Percentiles rank a stretch among this genome's conserved stretches.
These are phyloP conservation scores for Pemphigus obesinymphae DNA, from an alignment of 1,140 invertebrate species.

Conservation along the genomic window DNA sequence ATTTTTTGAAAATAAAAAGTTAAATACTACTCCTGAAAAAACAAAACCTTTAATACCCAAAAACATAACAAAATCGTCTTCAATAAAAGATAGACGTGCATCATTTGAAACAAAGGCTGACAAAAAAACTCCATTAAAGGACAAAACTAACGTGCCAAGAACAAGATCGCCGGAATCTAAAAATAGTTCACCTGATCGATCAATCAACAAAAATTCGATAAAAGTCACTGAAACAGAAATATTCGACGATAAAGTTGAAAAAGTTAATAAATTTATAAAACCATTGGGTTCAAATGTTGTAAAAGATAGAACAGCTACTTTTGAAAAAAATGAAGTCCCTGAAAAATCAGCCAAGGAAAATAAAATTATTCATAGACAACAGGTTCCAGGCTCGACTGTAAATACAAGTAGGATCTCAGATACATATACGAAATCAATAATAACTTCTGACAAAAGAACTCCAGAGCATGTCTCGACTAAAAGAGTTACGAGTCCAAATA, in stretches of 20 bases:
- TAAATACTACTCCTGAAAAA: background rate
- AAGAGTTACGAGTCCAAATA: background rate
- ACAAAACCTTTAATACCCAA: background rate
- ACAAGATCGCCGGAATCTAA: background rate
- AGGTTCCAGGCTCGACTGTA: background rate
- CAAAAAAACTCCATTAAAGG: background rate
- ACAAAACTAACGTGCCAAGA: slow-evolving; percentile 9
- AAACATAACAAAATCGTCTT: background rate
- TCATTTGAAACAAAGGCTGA: background rate
- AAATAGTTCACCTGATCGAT: background rate
- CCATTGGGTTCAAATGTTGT: background rate
- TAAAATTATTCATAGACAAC: background rate
- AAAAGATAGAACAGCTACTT: background rate
- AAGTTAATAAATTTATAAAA: background rate
- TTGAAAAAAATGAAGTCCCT: slow-evolving; percentile 5
- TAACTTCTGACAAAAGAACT: background rate
- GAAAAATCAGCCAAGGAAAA: background rate
- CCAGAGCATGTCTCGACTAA: background rate
- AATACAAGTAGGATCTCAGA: background rate
- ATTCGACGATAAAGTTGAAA: background rate
- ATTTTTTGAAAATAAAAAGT: background rate
- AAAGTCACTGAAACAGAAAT: background rate
- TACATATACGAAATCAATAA: background rate
- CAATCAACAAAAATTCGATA: slow-evolving; percentile 41
- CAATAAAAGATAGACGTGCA: slow-evolving; percentile 1